phyloP scores from a whole-genome alignment of 2,113 vertebrate genomes.

The Scatophagus argus region DNA sequence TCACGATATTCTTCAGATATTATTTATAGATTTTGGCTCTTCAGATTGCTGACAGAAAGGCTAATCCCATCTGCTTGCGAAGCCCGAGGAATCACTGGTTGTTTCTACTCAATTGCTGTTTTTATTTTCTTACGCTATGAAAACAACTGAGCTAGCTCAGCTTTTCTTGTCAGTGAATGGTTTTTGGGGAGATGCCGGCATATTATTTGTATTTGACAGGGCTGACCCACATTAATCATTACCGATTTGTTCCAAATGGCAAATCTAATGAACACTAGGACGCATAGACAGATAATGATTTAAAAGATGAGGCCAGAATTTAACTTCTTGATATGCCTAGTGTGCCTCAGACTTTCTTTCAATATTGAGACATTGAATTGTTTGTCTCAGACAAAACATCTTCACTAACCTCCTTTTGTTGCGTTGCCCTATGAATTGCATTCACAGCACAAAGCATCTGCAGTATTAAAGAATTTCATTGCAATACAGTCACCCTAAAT shows the following conservation, averaged over 20 bases:
- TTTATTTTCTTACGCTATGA: slow-evolving; percentile 57
- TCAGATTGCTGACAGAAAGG: slow-evolving; percentile 72
- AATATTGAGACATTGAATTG: slow-evolving; percentile 56
- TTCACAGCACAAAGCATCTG: slow-evolving; percentile 65
- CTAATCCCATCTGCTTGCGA: slow-evolving; percentile 72
- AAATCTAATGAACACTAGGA: slow-evolving; percentile 58
- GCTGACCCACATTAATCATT: slow-evolving; percentile 36
- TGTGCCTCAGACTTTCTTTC: slow-evolving; percentile 23
- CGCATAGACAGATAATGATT: slow-evolving; percentile 48
- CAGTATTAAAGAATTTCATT: slow-evolving; percentile 70
- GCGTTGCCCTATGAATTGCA: slow-evolving; percentile 64
- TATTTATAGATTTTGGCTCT: slow-evolving; percentile 75
- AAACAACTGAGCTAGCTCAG: slow-evolving; percentile 46
- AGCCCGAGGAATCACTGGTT: slow-evolving; percentile 68
- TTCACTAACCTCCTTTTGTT: slow-evolving; percentile 50
- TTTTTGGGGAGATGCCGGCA: slow-evolving; percentile 30
- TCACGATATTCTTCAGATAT: slow-evolving; percentile 75
- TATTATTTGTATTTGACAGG: slow-evolving; percentile 46
- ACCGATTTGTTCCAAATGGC: slow-evolving; percentile 55
- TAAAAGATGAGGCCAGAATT: slow-evolving; percentile 13
- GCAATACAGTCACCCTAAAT: slow-evolving; percentile 72
- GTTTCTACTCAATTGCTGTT: slow-evolving; percentile 59
- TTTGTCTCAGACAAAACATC: slow-evolving; percentile 61
- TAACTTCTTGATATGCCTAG: slow-evolving; percentile 45
- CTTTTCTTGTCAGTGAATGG: slow-evolving; percentile 32